phyloP scores from a whole-genome alignment of 2,113 vertebrate genomes.

The Pituophis catenifer region DNA sequence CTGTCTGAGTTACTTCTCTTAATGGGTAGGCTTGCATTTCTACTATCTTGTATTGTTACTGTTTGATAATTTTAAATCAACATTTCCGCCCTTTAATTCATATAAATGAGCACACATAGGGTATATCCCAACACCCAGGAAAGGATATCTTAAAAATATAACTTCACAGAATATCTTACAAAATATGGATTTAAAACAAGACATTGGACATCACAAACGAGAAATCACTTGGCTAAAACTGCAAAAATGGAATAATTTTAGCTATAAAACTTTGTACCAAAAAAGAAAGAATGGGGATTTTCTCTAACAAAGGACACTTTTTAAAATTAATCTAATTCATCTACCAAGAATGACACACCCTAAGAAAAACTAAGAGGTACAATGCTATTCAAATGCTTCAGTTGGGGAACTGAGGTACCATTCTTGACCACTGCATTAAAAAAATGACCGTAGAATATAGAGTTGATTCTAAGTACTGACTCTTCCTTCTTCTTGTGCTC shows the following conservation, averaged over 20 bases:
- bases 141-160: slow-evolving; percentile 54
- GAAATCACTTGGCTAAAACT: slow-evolving; percentile 63
- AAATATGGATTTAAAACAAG: slow-evolving; percentile 63
- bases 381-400: slow-evolving; percentile 65
- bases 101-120: slow-evolving; percentile 40
- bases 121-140: slow-evolving; percentile 29
- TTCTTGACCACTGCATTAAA: slow-evolving; percentile 63
- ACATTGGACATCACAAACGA: slow-evolving; percentile 60
- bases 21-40: slow-evolving; percentile 28
- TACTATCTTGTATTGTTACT: background rate
- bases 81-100: background rate
- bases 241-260: slow-evolving; percentile 64
- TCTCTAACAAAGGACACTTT: slow-evolving; percentile 34
- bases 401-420: slow-evolving; percentile 67
- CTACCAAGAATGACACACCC: slow-evolving; percentile 59
- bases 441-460: slow-evolving; percentile 70
- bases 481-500: slow-evolving; percentile 48
- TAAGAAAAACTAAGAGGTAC: slow-evolving; percentile 60
- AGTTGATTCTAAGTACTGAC: slow-evolving; percentile 25
- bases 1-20: slow-evolving; percentile 13
- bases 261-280: slow-evolving; percentile 68
- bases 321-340: slow-evolving; percentile 61
- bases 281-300: slow-evolving; percentile 9
- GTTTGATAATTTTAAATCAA: background rate
- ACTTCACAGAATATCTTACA: slow-evolving; percentile 42